Conservation (phyloP, 2,888 invertebrate genomes). For the Busseola fusca region DNA sequence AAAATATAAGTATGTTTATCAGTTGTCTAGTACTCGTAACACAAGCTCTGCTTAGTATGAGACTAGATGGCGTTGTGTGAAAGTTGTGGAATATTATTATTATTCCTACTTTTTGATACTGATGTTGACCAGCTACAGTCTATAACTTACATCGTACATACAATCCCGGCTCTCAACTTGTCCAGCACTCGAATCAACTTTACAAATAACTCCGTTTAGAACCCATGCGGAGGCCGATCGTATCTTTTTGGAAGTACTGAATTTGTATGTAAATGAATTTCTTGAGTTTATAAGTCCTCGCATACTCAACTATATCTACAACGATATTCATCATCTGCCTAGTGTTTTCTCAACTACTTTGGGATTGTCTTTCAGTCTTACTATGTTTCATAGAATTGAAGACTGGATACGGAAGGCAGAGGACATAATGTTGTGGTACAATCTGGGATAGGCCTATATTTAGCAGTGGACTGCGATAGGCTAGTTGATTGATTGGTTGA, state of each 20-base stretch:
- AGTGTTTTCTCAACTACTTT: no score
- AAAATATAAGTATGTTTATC: no score
- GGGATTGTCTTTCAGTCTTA: no score
- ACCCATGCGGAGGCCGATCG: constrained; percentile 18
- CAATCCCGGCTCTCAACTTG: constrained; percentile 9
- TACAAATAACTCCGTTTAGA: constrained; percentile 58
- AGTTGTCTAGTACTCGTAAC: no score
- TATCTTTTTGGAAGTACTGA: constrained; percentile 12
- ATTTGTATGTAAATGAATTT: background rate
- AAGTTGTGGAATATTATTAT: no score
- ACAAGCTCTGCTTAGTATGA: no score
- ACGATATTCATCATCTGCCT: no score
- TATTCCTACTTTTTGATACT: no score
- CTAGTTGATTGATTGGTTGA: background rate
- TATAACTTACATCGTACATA: constrained; percentile 28
- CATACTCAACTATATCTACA: background rate
- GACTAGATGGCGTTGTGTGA: no score
- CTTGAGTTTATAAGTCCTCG: background rate
- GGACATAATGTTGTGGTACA: no score
- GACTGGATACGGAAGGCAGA: background rate
- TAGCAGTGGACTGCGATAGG: background rate
- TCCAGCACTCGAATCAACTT: constrained; percentile 31
- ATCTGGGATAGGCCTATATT: background rate
- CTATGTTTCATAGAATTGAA: background rate
- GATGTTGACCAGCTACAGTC: background rate